These are phyloP conservation scores for Drosophila limbata DNA, from an alignment of 2,888 invertebrate genomes.

Conservation along the genomic window DNA sequence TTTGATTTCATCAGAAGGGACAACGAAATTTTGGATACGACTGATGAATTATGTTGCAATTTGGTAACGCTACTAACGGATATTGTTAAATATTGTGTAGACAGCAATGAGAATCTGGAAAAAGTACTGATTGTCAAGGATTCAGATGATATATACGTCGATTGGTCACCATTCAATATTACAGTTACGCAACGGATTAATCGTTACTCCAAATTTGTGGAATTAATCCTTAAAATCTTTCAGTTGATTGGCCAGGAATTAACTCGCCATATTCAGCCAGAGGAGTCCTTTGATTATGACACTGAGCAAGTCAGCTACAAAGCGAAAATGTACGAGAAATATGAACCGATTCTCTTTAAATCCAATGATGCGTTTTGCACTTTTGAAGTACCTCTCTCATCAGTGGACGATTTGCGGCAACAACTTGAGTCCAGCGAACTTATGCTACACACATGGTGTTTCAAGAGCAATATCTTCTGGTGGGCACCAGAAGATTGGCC, in stretches of 20 bases:
- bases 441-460: conserved; percentile 34
- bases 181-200: conserved; percentile 6
- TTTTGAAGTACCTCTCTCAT: background rate
- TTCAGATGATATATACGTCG: background rate
- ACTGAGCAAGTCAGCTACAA: background rate
- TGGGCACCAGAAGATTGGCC: conserved; percentile 34
- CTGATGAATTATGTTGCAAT: background rate
- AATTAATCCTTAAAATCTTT: conserved; percentile 9
- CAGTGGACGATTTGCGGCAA: background rate
- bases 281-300: conserved; percentile 16
- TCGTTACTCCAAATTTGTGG: background rate
- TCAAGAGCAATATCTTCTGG: conserved; percentile 35
- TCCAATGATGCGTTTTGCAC: conserved; percentile 6
- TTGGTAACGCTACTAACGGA: conserved; percentile 20
- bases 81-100: conserved; percentile 10
- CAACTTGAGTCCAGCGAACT: conserved; percentile 4
- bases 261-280: conserved; percentile 11
- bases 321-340: conserved; percentile 10
- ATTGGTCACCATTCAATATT: conserved; percentile 36
- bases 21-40: conserved; percentile 35
- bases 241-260: conserved; percentile 13
- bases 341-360: background rate
- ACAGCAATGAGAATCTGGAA: background rate
- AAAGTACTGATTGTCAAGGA: conserved; percentile 6
- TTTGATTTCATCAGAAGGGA: conserved; percentile 15